A percentile compares a stretch with the other conserved stretches of the same genome.
phyloP scores from a whole-genome alignment of 1,140 invertebrate genomes.

The Achroia grisella region DNA sequence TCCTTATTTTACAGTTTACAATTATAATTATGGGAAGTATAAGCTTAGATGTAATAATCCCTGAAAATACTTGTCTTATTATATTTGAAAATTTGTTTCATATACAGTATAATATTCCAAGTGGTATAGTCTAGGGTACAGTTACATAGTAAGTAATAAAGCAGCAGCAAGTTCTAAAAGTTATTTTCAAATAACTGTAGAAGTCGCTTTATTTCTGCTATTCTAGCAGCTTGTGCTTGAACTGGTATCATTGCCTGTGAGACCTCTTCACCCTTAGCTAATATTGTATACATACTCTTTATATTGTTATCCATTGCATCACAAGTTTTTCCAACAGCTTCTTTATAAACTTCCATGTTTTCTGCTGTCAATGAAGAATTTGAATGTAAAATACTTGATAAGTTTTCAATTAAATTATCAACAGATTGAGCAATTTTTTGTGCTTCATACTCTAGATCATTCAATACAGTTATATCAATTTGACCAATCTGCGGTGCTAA shows the following conservation, averaged over 20 bases:
- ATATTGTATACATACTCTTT: conserved; percentile 96
- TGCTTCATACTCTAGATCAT: conserved; percentile 93
- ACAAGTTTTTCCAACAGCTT: conserved; percentile 94
- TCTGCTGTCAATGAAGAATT: conserved; percentile 94
- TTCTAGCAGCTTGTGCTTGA: conserved; percentile 87
- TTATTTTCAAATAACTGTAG: conserved; percentile 80
- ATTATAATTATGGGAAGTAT: too few relatives aligned
- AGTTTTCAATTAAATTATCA: conserved; percentile 92
- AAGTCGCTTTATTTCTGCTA: conserved; percentile 82
- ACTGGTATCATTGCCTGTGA: conserved; percentile 91
- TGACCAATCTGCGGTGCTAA: conserved; percentile 82
- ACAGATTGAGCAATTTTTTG: conserved; percentile 90
- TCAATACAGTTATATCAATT: conserved; percentile 88
- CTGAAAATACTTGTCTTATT: too few relatives aligned
- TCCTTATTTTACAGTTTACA: too few relatives aligned
- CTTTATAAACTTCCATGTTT: conserved; percentile 93
- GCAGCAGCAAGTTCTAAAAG: conserved; percentile 49
- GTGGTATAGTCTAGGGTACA: too few relatives aligned
- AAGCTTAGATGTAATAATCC: too few relatives aligned
- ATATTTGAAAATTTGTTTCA: too few relatives aligned
- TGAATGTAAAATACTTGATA: conserved; percentile 76
- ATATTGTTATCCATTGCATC: conserved; percentile 95
- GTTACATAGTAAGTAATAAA: too few relatives aligned
- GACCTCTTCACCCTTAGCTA: conserved; percentile 97
- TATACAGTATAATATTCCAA: too few relatives aligned